Evolutionary conservation across 2,797 vertebrate species (phyloP), one percentile per base, ranked within the genome.

Genomic region (Stomatorhinus walkeri): DNA sequence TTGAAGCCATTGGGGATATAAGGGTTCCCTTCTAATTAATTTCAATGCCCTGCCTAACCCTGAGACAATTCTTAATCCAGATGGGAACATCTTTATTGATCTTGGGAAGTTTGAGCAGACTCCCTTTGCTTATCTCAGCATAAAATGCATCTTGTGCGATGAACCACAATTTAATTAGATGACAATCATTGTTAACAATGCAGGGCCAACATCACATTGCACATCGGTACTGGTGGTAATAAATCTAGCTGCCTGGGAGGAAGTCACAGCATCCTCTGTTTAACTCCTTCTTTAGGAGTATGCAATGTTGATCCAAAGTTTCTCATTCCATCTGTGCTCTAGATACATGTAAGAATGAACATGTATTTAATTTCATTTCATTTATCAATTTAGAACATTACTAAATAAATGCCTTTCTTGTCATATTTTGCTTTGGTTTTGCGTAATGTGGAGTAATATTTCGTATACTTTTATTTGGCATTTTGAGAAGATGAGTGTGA

Each of bases 81-180:
- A 96, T 95, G 96, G 96, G 96, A 97, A 96, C 96, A 97, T 97
- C 95, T 96, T 96, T 97, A 98, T 99, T 98, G 98, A 99, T 98
- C 96, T 93, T 90, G 92, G 94, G 96, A 96, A 91, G 95, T 95
- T 95, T 95, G 94, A 95, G 95, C 95, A 95, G 95, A 92, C 95
- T 96, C 96, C 93, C 93, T 93, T 95, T 95, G 96, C 97, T 98
- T 98, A 97, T 97, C 97, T 98, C 95, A 94, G 96, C 96, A 97
- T 96, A 98, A 97, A 97, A 96, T 96, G 96, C 95, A 95, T 96
- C 96, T 97, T 96, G 96, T 92, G 95, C 97, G 97, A 98, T 94
- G 95, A 97, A 95, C 95, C 95, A 94, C 96, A 93, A 97, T 97
- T 98, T 98, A 99, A 99, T 99, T 98, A 98, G 97, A 97, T 98